A percentile compares a stretch with the other conserved stretches of the same genome.
These are phyloP conservation scores for Clarias pachynema DNA, from an alignment of 2,797 vertebrate genomes.

Conservation along the genomic window DNA sequence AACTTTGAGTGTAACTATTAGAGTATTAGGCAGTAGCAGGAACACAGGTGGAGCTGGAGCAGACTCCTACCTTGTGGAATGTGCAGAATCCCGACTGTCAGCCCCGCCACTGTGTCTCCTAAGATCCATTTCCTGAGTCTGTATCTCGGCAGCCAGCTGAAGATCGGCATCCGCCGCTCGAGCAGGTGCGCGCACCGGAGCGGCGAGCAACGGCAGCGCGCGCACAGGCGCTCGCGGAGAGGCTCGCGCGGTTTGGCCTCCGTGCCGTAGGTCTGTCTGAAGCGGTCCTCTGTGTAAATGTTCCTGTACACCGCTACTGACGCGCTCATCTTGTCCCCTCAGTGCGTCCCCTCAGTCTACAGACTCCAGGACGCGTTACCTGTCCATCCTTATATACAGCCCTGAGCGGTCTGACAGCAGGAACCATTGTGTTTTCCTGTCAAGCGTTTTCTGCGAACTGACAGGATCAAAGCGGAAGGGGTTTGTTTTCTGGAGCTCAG, in stretches of 20 bases:
- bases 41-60: no score
- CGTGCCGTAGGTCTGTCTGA: conserved; percentile 78
- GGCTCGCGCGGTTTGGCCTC: conserved; percentile 61
- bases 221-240: conserved; percentile 66
- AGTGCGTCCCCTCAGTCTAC: conserved; percentile 51
- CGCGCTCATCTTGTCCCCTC: conserved; percentile 73
- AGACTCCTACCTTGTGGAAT: conserved; percentile 84
- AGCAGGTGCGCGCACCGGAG: conserved; percentile 75
- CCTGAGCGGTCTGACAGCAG: conserved; percentile 63
- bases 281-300: conserved; percentile 83
- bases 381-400: conserved; percentile 63
- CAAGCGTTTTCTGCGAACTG: conserved; percentile 69
- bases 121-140: conserved; percentile 84
- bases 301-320: conserved; percentile 82
- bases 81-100: conserved; percentile 90
- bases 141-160: conserved; percentile 86
- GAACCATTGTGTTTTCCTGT: conserved; percentile 72
- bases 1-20: not conserved
- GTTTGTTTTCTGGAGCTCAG: conserved; percentile 58
- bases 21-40: not conserved
- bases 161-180: conserved; percentile 77
- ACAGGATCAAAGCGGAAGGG: conserved; percentile 58
- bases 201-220: conserved; percentile 76
- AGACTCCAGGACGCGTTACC: conserved; percentile 42
- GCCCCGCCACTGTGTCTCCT: conserved; percentile 84